phyloP scores from a whole-genome alignment of 2,888 invertebrate genomes.

The Conomelus anceps region DNA sequence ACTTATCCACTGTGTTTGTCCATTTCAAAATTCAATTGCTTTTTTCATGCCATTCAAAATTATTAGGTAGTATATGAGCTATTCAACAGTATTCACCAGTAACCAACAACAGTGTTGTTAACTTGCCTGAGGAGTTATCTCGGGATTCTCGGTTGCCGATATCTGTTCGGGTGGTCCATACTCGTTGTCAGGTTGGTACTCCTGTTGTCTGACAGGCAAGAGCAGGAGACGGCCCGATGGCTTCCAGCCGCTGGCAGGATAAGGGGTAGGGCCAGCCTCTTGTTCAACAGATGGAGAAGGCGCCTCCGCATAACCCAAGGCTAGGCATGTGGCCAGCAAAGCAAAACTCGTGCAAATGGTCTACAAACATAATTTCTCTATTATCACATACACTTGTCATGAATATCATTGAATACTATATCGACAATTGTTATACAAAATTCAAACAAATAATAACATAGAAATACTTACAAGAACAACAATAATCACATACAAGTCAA shows the following conservation, averaged over 20 bases:
- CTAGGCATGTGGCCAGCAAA: not conserved
- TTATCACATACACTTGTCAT: not conserved
- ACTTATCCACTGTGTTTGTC: no score
- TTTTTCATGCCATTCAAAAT: no score
- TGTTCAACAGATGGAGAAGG: no score
- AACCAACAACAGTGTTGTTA: not conserved
- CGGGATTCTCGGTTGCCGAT: not conserved
- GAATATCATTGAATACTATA: not conserved
- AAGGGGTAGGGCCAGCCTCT: no score
- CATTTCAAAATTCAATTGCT: no score
- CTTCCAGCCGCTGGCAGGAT: constrained; percentile 43
- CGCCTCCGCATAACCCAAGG: not conserved
- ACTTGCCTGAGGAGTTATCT: constrained; percentile 21
- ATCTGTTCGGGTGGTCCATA: constrained; percentile 17
- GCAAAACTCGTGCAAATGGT: not conserved
- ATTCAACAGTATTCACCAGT: no score
- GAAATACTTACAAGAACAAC: no score
- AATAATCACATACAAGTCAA: no score
- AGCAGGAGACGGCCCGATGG: constrained; percentile 41
- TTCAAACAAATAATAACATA: no score
- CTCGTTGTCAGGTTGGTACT: constrained; percentile 2
- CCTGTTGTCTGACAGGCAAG: constrained; percentile 36
- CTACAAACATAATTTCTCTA: no score
- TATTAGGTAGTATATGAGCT: no score
- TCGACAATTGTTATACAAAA: no score